Base-by-base conservation (phyloP, 1,140 invertebrate genomes). In the Amphibalanus amphitrite region DNA sequence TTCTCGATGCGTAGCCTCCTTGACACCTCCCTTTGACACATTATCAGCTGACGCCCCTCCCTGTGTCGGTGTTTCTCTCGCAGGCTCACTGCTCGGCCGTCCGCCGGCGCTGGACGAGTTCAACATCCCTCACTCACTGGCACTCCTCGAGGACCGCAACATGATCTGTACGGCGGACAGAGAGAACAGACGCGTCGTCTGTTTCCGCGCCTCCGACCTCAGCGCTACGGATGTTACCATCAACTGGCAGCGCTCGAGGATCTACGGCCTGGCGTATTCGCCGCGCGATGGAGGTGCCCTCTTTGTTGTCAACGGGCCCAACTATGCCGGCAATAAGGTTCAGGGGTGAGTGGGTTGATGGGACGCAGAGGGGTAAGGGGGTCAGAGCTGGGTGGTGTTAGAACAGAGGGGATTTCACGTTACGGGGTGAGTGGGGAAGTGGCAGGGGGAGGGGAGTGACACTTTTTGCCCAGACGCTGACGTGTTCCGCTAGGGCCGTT, bases 121-220 rank as follows among this genome's bases (percentile, higher is more conserved):
- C 75, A 81, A 81, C 28, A 82, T 95, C 67, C 93, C 93, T 1
- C 94, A 97, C 82, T 88, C 89, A 69, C 80, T 97, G 47, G 85
- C 90, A 4, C 80, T 97, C 25, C 85, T 88, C 0, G 88, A 90
- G 75, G 87, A 90, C 33, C 81, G 85, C 70, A 85, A 87, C 47
- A 80, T 88, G 28, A 76, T 97, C 28, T 95, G 90, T 80, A 90
- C 92, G 15, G 94, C 95, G 0, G 93, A 98, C 81, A 82, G 95
- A 75, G 93, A 97, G 81, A 89, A 94, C 78, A 89, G 90, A 25
- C 84, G 93, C 75, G 85, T 94, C 59, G 85, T 89, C 71, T 93
- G 90, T 79, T 96, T 90, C 80, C 80, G 82, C 72, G 80, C 83
- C 69, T 79, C 82, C 26, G 69, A 67, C 15, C 67, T 65, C 64